Base-by-base conservation (phyloP, 2,113 vertebrate genomes). In the Melanerpes formicivorus region DNA sequence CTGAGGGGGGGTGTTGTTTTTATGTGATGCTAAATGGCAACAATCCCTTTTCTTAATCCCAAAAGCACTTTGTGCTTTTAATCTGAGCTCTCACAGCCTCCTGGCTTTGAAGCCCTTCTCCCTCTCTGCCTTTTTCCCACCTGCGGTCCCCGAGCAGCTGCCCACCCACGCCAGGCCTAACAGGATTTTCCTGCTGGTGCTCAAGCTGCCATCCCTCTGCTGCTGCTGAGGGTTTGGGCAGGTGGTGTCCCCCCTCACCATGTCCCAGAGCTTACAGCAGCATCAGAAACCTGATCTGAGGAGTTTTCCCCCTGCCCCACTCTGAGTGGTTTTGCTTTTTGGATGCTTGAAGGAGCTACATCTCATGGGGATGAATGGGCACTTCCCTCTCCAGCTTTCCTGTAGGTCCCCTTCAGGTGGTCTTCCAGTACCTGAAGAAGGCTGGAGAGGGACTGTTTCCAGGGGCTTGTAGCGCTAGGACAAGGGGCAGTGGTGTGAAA, bases 1-100 rank as follows among this genome's bases (percentile, higher is more conserved):
- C 56, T 14, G 0, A 2, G 8, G 90, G 50, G 22, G 50, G 42
- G 42, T 42, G 42, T 87, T 90, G 67, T 87, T 91, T 96, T 66
- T 70, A 11, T 48, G 8, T 32, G 71, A 82, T 56, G 83, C 73
- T 83, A 91, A 90, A 90, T 63, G 67, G 80, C 71, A 94, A 80
- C 88, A 95, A 90, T 89, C 88, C 50, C 19, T 73, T 84, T 46
- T 18, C 75, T 84, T 93, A 88, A 95, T 96, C 95, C 91, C 34
- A 25, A 92, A 92, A 92, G 86, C 91, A 85, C 89, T 90, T 75
- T 17, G 75, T 81, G 65, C 62, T 90, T 88, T 95, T 89, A 74
- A 74, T 89, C 88, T 55, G 25, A 64, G 63, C 76, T 26, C 32
- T 11, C 0, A 0, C 69, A 80, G 70, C 60, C 64, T 87, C 58